These are phyloP conservation scores for Leucophenga montana DNA, from an alignment of 2,888 invertebrate species.

Conservation along the genomic window DNA sequence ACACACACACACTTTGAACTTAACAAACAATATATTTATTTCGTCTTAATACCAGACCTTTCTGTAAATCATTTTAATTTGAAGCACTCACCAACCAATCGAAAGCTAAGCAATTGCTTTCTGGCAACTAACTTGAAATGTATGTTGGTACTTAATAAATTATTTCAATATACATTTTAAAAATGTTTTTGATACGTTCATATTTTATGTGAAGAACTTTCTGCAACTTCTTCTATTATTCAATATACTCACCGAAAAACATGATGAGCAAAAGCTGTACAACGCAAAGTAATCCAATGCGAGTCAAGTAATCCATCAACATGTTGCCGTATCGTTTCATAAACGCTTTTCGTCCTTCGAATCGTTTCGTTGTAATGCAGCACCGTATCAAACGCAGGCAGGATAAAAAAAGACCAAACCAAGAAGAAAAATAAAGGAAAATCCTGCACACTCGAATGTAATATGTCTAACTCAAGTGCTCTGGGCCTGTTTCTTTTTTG, in stretches of 20 bases:
- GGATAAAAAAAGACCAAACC: no score
- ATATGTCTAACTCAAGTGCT: no score
- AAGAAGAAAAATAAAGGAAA: no score
- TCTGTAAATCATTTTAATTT: no score
- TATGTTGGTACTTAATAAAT: slow-evolving; percentile 13
- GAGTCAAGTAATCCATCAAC: slow-evolving; percentile 64
- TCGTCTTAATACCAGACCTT: no score
- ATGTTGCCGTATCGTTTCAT: slow-evolving; percentile 47
- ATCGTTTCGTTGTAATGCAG: neutral
- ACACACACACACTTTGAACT: no score
- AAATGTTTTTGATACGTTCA: neutral
- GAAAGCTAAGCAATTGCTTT: no score
- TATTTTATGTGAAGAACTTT: no score
- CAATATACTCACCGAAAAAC: slow-evolving; percentile 62
- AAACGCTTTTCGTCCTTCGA: neutral
- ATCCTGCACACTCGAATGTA: no score
- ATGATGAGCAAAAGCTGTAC: slow-evolving; percentile 67
- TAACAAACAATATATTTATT: no score
- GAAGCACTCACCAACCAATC: no score
- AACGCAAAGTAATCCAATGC: slow-evolving; percentile 60
- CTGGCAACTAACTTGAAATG: neutral
- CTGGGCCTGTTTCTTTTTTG: neutral
- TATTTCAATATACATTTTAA: neutral
- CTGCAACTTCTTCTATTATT: no score
- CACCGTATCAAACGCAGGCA: neutral